Percentiles rank a stretch among this genome's conserved stretches.
These are phyloP conservation scores for Tiliacea citrago DNA, from an alignment of 2,888 invertebrate genomes.

Conservation along the genomic window DNA sequence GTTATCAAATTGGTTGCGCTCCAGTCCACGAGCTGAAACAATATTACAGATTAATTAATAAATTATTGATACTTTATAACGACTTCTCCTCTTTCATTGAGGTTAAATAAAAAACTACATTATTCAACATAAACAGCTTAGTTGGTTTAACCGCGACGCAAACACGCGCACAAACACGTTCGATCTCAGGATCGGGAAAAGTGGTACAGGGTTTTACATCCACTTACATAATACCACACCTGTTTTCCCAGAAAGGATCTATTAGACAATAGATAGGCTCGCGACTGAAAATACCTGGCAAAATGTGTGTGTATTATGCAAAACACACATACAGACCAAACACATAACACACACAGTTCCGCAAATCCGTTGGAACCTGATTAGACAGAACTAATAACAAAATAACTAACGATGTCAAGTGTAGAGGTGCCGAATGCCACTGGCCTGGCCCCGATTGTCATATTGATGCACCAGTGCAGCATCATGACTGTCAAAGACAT, in stretches of 20 bases:
- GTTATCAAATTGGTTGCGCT: conserved; percentile 57
- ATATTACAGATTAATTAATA: neutral
- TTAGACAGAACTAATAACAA: neutral
- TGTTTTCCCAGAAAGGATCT: neutral
- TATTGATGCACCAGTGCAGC: conserved; percentile 72
- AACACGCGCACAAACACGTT: neutral
- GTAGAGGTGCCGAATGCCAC: conserved; percentile 40
- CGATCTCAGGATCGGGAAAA: neutral
- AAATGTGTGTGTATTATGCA: too few relatives aligned
- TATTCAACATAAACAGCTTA: neutral
- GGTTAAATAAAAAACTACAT: neutral
- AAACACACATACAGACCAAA: too few relatives aligned
- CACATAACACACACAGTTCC: neutral
- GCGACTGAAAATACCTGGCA: neutral
- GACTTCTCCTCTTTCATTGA: neutral
- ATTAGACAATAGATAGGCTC: neutral
- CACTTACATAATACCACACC: neutral
- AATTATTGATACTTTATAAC: neutral
- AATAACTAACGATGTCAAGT: conserved; percentile 54
- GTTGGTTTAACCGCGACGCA: neutral
- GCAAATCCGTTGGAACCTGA: neutral
- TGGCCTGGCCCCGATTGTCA: conserved; percentile 55
- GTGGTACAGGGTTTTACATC: neutral
- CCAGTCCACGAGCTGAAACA: conserved; percentile 66
- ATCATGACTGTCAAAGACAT: conserved; percentile 73